These are phyloP conservation scores for Leptonema lineaticorne DNA, from an alignment of 1,140 invertebrate species.

Conservation along the genomic window DNA sequence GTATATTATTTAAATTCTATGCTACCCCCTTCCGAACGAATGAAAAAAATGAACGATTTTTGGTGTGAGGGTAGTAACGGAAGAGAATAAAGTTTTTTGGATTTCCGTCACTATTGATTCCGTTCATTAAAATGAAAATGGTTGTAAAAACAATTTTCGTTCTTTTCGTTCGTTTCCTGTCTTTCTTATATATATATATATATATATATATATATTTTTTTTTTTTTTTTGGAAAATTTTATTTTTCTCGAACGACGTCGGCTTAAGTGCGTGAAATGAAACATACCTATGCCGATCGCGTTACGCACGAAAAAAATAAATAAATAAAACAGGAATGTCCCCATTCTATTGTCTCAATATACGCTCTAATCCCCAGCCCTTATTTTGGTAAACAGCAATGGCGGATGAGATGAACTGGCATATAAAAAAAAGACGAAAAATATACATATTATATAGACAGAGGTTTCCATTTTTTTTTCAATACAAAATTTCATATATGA, in stretches of 20 bases:
- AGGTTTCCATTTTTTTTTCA: slow-evolving; percentile 2
- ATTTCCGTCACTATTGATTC: slow-evolving; percentile 10
- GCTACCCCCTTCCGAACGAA: background rate
- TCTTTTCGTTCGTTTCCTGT: too few relatives aligned
- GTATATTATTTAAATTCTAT: slow-evolving; percentile 18
- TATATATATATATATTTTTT: too few relatives aligned
- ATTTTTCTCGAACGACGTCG: background rate
- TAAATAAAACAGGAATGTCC: slow-evolving; percentile 29
- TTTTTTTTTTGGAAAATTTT: too few relatives aligned
- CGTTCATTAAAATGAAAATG: slow-evolving; percentile 4
- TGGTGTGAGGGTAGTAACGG: too few relatives aligned
- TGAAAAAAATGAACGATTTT: too few relatives aligned
- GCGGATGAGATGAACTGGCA: slow-evolving; percentile 24
- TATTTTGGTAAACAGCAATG: slow-evolving; percentile 29
- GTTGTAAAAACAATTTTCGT: background rate
- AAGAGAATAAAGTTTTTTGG: slow-evolving; percentile 13
- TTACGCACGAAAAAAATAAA: slow-evolving; percentile 35
- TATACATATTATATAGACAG: slow-evolving; percentile 10
- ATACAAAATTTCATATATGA: background rate
- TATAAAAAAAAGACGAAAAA: slow-evolving; percentile 20
- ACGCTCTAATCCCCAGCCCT: slow-evolving; percentile 31
- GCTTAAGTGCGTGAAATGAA: slow-evolving; percentile 21
- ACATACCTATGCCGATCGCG: slow-evolving; percentile 30
- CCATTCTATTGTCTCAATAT: slow-evolving; percentile 35
- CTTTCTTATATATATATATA: too few relatives aligned